Conservation (phyloP, 2,888 invertebrate species). For the Plagiodera versicolora region DNA sequence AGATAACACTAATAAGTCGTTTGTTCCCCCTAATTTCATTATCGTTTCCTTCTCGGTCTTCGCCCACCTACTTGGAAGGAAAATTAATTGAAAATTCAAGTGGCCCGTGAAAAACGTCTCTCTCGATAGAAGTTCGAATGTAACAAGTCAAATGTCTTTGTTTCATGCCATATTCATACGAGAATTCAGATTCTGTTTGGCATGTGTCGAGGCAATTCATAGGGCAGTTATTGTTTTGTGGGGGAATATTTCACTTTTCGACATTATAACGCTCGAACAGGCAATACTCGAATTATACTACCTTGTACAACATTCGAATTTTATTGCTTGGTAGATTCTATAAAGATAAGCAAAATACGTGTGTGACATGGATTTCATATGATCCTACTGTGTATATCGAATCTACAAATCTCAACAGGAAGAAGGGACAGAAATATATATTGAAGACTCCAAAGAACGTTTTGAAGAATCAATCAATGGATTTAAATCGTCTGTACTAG, state of each 20-base stretch:
- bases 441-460: background rate
- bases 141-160: conserved; percentile 35
- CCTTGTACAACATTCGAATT: conserved; percentile 22
- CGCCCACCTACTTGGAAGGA: conserved; percentile 12
- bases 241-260: conserved; percentile 31
- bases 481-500: too few species aligned
- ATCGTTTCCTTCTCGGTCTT: conserved; percentile 22
- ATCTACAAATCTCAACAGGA: conserved; percentile 12
- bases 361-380: conserved; percentile 21
- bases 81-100: conserved; percentile 26
- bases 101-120: conserved; percentile 19
- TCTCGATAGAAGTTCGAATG: background rate
- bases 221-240: conserved; percentile 28
- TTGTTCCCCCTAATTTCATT: conserved; percentile 25
- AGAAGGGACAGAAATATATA: conserved; percentile 1
- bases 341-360: conserved; percentile 21
- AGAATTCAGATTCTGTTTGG: conserved; percentile 28
- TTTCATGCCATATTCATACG: conserved; percentile 31
- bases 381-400: conserved; percentile 11
- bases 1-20: conserved; percentile 26
- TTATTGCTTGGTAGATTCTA: conserved; percentile 20
- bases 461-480: background rate
- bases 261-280: conserved; percentile 30
- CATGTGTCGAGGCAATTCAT: conserved; percentile 33
- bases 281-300: conserved; percentile 31